Evolutionary conservation across 2,113 vertebrate species (phyloP), one percentile per base, ranked within the genome.

Genomic region (Protobothrops mucrosquamatus): DNA sequence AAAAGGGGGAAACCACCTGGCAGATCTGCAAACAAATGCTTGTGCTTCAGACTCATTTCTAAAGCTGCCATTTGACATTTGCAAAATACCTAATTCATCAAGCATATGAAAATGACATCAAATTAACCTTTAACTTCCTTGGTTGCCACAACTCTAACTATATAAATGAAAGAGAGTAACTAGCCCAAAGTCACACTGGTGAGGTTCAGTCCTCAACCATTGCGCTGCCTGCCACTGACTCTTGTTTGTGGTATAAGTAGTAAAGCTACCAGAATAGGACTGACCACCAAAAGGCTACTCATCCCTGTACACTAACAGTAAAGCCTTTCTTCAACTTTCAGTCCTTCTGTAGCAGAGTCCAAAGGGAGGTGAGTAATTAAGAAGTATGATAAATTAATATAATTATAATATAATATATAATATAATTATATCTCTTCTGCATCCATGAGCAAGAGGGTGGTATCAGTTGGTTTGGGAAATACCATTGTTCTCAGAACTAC

Each of bases 71-170:
- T 11, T 24, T 91, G 0, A 43, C 92, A 81, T 91, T 91, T n/a
- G 9, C 90, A 46, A 94, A 92, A 56, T 88, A 43, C n/a, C 54
- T 48, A 95, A 51, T 90, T 92, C 74, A 85, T 22, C 87, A 92
- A 46, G 86, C 88, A 91, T 94, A 95, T 91, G 86, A 94, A 95
- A 96, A 92, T 14, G 23, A 3, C 0, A 92, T 94, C 90, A 93
- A 55, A 0, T 89, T 92, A 91, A 86, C 15, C 10, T 96, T 95
- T n/a, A 92, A 91, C 24, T 94, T 64, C 94, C 91, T 29, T 94
- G 29, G 14, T 89, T 94, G 89, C 94, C 95, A 92, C 34, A 18
- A n/a, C 26, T 12, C 59, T 64, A 95, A 92, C 51, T 96, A 95
- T 43, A 15, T 0, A 64, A 88, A 22, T 57, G 15, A 39, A 56